Evolutionary conservation across 1,140 invertebrate genomes (phyloP).

Genomic region (Drosophila ambigua): DNA sequence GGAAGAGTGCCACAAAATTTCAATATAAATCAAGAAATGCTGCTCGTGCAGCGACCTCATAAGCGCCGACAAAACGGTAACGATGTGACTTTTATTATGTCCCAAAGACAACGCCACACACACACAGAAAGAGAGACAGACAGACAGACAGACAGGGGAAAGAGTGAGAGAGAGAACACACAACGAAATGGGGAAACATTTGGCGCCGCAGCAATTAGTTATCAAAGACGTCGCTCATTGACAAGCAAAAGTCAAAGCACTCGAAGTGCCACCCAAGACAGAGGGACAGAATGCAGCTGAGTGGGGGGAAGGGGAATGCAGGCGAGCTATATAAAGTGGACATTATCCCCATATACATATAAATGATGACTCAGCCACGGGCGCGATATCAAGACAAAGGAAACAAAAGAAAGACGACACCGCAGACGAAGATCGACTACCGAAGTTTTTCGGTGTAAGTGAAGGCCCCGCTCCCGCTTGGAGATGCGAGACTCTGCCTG

Average conservation of each 20-base stretch:
- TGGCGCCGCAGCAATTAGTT: constrained; percentile 80
- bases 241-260: constrained; percentile 81
- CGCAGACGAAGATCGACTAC: constrained; percentile 8
- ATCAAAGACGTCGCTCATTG: constrained; percentile 79
- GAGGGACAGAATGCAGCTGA: constrained; percentile 6
- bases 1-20: constrained; percentile 7
- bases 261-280: constrained; percentile 61
- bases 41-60: constrained; percentile 25
- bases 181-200: constrained; percentile 60
- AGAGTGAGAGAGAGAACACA: constrained; percentile 14
- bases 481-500: not conserved
- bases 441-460: constrained; percentile 27
- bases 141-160: not conserved
- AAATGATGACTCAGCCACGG: constrained; percentile 35
- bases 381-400: not conserved
- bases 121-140: constrained; percentile 10
- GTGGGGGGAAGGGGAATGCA: not conserved
- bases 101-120: constrained; percentile 20
- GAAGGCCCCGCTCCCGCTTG: not conserved
- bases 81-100: constrained; percentile 75
- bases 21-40: constrained; percentile 31
- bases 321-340: constrained; percentile 51
- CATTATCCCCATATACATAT: constrained; percentile 26
- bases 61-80: constrained; percentile 67
- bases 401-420: constrained; percentile 9